Conservation (phyloP, 2,888 invertebrate genomes). For the Myathropa florea region DNA sequence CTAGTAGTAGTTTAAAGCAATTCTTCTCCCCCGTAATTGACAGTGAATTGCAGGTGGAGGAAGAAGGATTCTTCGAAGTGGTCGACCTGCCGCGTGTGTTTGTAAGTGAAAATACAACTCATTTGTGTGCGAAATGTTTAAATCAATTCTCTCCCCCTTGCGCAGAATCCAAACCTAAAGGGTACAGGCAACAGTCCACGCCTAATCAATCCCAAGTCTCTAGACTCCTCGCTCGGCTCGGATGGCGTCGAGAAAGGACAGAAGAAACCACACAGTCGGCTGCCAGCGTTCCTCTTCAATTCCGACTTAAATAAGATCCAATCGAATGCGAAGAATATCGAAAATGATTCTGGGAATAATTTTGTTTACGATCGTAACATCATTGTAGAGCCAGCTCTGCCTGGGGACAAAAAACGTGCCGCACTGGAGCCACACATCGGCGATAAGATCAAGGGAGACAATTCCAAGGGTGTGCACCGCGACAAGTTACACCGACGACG, state of each 20-base stretch:
- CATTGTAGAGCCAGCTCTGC: slow-evolving; percentile 73
- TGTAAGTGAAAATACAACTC: slow-evolving; percentile 54
- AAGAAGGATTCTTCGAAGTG: slow-evolving; percentile 72
- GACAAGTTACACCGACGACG: slow-evolving; percentile 71
- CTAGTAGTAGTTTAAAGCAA: slow-evolving; percentile 48
- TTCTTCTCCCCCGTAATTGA: slow-evolving; percentile 10
- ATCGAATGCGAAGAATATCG: slow-evolving; percentile 77
- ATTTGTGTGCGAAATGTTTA: slow-evolving; percentile 53
- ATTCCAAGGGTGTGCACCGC: slow-evolving; percentile 73
- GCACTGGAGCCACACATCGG: slow-evolving; percentile 71
- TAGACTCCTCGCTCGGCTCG: slow-evolving; percentile 16
- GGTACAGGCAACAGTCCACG: slow-evolving; percentile 51
- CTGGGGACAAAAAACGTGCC: slow-evolving; percentile 70
- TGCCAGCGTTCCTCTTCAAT: slow-evolving; percentile 74
- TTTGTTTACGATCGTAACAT: slow-evolving; percentile 76
- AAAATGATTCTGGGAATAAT: slow-evolving; percentile 74
- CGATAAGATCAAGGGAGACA: slow-evolving; percentile 73
- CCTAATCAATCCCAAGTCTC: slow-evolving; percentile 19
- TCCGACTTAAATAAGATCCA: slow-evolving; percentile 76
- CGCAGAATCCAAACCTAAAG: slow-evolving; percentile 54
- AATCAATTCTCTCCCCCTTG: background rate
- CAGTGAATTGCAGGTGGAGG: slow-evolving; percentile 73
- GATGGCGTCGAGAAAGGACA: slow-evolving; percentile 67
- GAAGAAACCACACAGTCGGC: slow-evolving; percentile 68
- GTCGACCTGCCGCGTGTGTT: slow-evolving; percentile 73